Conservation (phyloP, 1,140 invertebrate genomes). For the Lutraria rhynchaena region DNA sequence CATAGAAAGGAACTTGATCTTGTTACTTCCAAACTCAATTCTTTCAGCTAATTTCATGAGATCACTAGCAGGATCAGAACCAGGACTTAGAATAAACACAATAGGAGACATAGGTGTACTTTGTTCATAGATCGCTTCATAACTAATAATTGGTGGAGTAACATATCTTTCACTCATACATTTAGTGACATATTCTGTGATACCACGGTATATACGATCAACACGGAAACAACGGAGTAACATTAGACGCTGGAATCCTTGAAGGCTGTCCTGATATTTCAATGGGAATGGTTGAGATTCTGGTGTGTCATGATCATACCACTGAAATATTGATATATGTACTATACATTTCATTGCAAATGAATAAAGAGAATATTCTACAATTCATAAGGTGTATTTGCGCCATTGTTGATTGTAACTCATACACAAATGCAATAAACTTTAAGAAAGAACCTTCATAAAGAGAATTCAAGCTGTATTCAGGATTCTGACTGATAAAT, state of each 20-base stretch:
- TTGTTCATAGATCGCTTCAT: slow-evolving; percentile 91
- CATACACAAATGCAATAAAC: no score
- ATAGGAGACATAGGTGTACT: slow-evolving; percentile 90
- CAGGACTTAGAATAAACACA: slow-evolving; percentile 93
- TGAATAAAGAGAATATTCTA: no score
- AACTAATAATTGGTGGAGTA: slow-evolving; percentile 91
- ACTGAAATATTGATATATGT: no score
- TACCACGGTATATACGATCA: slow-evolving; percentile 91
- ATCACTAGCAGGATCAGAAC: slow-evolving; percentile 93
- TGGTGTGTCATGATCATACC: slow-evolving; percentile 91
- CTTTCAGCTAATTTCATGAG: slow-evolving; percentile 93
- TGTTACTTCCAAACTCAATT: slow-evolving; percentile 87
- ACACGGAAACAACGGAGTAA: slow-evolving; percentile 92
- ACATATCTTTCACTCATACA: slow-evolving; percentile 93
- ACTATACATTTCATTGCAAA: no score
- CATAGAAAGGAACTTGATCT: slow-evolving; percentile 91
- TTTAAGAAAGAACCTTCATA: no score
- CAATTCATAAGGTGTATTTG: no score
- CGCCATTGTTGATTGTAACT: no score
- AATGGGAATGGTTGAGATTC: slow-evolving; percentile 87
- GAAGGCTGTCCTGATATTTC: slow-evolving; percentile 85
- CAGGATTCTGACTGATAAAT: no score
- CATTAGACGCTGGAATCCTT: slow-evolving; percentile 90
- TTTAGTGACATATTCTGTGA: slow-evolving; percentile 90
- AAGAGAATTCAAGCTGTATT: no score